phyloP scores from a whole-genome alignment of 1,140 invertebrate species.

The Brachionus angularis region DNA sequence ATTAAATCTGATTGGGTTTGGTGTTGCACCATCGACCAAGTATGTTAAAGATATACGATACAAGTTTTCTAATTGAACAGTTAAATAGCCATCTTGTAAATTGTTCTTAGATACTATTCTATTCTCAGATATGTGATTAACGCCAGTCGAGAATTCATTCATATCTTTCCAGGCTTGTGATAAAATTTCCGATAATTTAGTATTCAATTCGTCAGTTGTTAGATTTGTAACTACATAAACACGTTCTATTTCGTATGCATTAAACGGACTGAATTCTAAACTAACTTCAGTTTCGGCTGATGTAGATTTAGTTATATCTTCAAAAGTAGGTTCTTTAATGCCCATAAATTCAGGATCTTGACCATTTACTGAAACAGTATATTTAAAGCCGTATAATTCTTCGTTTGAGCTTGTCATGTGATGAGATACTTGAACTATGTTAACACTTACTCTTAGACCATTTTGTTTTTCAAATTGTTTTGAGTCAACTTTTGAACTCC shows the following conservation, averaged over 20 bases:
- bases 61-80: background rate
- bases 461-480: conserved; percentile 16
- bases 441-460: conserved; percentile 13
- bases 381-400: conserved; percentile 20
- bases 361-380: conserved; percentile 39
- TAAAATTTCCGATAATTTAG: background rate
- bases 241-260: conserved; percentile 29
- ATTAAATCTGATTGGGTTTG: conserved; percentile 28
- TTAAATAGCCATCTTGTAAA: conserved; percentile 3
- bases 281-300: background rate
- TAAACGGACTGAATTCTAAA: conserved; percentile 16
- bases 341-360: conserved; percentile 15
- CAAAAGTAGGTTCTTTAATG: conserved; percentile 11
- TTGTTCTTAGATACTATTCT: background rate
- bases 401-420: background rate
- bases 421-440: conserved; percentile 9
- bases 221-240: conserved; percentile 5
- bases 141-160: background rate
- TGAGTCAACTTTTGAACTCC: conserved; percentile 2
- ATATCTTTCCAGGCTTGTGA: background rate
- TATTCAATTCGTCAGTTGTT: background rate
- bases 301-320: background rate
- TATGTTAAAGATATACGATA: conserved; percentile 19
- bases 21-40: conserved; percentile 21
- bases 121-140: conserved; percentile 3